Evolutionary conservation across 2,113 vertebrate species (phyloP), one percentile per base, ranked within the genome.

Genomic region (Parus major): DNA sequence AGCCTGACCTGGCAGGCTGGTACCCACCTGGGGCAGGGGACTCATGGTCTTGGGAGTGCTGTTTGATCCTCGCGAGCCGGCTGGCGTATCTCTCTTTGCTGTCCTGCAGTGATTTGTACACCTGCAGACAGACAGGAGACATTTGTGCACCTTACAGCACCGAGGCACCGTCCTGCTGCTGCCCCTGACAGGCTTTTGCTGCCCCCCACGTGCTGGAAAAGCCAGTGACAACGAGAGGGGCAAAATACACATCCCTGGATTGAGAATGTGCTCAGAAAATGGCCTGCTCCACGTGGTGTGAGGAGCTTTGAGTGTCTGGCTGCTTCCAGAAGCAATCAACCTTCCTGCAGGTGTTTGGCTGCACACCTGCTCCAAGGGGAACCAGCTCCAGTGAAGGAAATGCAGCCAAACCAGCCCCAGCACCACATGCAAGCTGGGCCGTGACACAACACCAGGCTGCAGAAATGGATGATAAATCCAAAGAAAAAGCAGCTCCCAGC

Each of bases 1-100:
- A 6, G 1, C 31, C 64, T 29, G 6, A 15, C 3, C 9, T 12
- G 64, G 24, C 44, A 41, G 55, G 63, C n/a, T 53, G 61, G 71
- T 50, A 83, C 80, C 31, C 64, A 90, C 80, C 80, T 0, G 71
- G 49, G 36, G 68, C 27, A 81, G 76, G 20, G 49, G 87, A 61
- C 3, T 77, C 41, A 1, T 25, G 2, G 0, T 56, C 71, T 7
- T 49, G 79, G 63, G 79, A 16, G 1, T 3, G 56, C 4, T 5
- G 24, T 19, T 6, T 6, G 6, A 17, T 2, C 8, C 6, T 70
- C 0, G 80, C 4, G 11, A 90, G 2, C 12, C 80, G 88, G 18
- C 22, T 77, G 64, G 5, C 60, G 9, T 44, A 24, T 11, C 56
- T 49, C 56, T 90, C 88, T 3, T 90, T 90, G 71, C 52, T 70